Base-by-base conservation (phyloP, 2,888 invertebrate species). In the Stenurella melanura region DNA sequence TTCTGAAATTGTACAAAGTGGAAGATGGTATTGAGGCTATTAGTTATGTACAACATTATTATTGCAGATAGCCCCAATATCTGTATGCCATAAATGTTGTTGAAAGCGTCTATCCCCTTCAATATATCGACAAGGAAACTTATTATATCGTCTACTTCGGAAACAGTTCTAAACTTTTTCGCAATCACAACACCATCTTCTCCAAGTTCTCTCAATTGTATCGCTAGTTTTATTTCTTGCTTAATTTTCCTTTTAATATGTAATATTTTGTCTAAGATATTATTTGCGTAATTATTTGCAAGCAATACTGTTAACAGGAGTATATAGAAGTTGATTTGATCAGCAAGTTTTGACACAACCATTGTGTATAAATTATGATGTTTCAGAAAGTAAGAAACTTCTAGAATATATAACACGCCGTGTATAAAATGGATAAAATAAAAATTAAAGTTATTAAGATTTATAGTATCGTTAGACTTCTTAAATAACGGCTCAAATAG, bases 51-150 rank as follows among this genome's bases (percentile, higher is more conserved):
- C 30, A 72, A 21, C 58, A 42, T 72, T n/a, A 72, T 58, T n/a
- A 63, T 12, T 19, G 30, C 21, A 10, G 63, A 61, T 26, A 72
- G 2, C 1, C 72, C 72, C 38, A 72, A 19, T 38, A 72, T 72
- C 30, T 72, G 72, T 18, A 30, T 30, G 15, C 72, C 72, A 30
- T 72, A 72, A 19, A 72, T 72, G 5, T 38, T 63, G 21, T 72
- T 72, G 15, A 63, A 63, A 63, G 63, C 72, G 0, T 72, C 61
- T 30, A 54, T 30, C 9, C 50, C 50, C n/a, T 72, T 61, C 12
- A 63, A 34, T 26, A 63, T 34, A 4, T 63, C 63, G 7, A 72
- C 63, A 9, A 54, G n/a, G 18, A 15, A 71, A 21, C 38, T 15
- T 7, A 71, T 18, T 15, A 61, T 42, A 21, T 42, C 17, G 19